phyloP scores from a whole-genome alignment of 2,797 vertebrate genomes.

The Martes flavigula region DNA sequence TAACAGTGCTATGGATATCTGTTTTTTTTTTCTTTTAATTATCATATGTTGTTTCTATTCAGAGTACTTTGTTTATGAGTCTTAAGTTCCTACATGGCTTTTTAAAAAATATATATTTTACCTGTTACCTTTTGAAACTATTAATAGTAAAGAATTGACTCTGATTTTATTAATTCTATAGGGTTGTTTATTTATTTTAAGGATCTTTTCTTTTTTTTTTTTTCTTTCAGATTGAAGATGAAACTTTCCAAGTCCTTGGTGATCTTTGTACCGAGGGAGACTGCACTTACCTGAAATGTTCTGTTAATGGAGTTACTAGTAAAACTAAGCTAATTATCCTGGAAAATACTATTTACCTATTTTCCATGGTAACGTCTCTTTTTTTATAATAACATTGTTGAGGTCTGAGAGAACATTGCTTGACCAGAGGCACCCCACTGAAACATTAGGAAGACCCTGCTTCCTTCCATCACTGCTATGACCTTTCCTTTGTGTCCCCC shows the following conservation, averaged over 20 bases:
- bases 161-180: neutral
- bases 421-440: neutral
- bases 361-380: slow-evolving; percentile 89
- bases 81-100: neutral
- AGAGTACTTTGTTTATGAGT: neutral
- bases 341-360: slow-evolving; percentile 92
- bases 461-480: neutral
- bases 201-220: neutral
- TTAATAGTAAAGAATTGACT: neutral
- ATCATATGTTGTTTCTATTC: neutral
- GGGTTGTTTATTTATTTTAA: neutral
- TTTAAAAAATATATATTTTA: neutral
- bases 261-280: slow-evolving; percentile 85
- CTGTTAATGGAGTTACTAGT: slow-evolving; percentile 89
- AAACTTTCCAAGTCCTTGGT: slow-evolving; percentile 89
- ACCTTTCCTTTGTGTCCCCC: neutral
- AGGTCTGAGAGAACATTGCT: neutral
- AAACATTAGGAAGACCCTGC: neutral
- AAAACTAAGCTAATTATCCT: slow-evolving; percentile 92
- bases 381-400: neutral
- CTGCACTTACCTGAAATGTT: slow-evolving; percentile 89
- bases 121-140: slow-evolving; percentile 19
- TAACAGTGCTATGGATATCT: neutral
- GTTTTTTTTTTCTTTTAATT: slow-evolving; percentile 29
- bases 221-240: slow-evolving; percentile 87